Percentiles rank a stretch among this genome's conserved stretches.
Conservation (phyloP, 2,113 vertebrate species). For the Neopipo cinnamomea region DNA sequence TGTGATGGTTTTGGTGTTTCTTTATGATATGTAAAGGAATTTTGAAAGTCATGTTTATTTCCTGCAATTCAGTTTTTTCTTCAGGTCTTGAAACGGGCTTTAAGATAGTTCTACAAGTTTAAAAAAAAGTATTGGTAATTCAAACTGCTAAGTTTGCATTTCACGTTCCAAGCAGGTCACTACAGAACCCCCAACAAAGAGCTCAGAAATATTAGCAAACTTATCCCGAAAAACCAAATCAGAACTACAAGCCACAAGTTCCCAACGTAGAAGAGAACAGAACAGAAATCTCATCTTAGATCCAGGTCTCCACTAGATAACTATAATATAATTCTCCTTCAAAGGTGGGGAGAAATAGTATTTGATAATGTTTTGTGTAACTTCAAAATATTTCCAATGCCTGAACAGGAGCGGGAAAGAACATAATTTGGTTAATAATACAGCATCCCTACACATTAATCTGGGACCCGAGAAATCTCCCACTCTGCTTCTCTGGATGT, state of each 20-base stretch:
- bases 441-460: not conserved
- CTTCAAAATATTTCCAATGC: not conserved
- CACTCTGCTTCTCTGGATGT: not conserved
- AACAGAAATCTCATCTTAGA: not conserved
- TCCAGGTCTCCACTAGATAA: not conserved
- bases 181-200: not conserved
- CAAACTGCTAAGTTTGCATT: not conserved
- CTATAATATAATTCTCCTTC: not conserved
- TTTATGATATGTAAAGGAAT: not conserved
- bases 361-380: not conserved
- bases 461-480: not conserved
- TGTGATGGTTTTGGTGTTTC: not conserved
- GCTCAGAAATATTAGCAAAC: not conserved
- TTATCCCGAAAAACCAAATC: not conserved
- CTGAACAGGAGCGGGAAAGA: not conserved
- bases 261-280: not conserved
- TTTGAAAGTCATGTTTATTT: not conserved
- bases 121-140: not conserved
- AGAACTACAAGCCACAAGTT: not conserved
- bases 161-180: not conserved
- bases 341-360: not conserved
- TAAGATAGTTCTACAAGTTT: not conserved
- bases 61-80: not conserved
- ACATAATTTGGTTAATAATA: not conserved
- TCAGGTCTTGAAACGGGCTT: not conserved